Conservation (phyloP, 2,888 invertebrate species). For the Lutraria lutraria region DNA sequence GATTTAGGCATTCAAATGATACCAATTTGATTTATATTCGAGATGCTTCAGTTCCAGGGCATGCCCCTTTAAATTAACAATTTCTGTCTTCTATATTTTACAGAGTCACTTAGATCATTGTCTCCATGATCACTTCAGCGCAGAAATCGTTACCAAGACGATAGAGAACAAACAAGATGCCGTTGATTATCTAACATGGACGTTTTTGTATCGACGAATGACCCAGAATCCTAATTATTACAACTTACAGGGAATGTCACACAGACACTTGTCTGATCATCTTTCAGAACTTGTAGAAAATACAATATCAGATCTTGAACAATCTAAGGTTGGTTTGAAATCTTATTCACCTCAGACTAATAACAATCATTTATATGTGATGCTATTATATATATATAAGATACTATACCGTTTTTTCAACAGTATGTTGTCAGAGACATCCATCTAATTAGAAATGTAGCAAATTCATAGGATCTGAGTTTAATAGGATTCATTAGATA, state of each 20-base stretch:
- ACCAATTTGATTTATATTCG: no score
- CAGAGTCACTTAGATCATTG: constrained; percentile 98
- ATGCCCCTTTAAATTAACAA: no score
- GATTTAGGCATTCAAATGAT: no score
- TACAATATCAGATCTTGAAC: constrained; percentile 96
- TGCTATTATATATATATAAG: no score
- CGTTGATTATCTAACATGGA: constrained; percentile 99
- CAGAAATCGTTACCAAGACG: constrained; percentile 99
- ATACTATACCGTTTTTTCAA: no score
- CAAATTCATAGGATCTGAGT: no score
- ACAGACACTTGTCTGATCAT: constrained; percentile 98
- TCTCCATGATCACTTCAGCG: constrained; percentile 99
- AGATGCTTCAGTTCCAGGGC: no score
- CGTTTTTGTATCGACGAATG: constrained; percentile 97
- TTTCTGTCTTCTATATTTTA: constrained; percentile 30
- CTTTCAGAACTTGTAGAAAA: constrained; percentile 98
- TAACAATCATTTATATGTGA: no score
- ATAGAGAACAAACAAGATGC: constrained; percentile 99
- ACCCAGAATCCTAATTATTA: constrained; percentile 99
- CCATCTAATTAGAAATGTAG: no score
- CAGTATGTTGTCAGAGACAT: no score
- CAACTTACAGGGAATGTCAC: constrained; percentile 95
- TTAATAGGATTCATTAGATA: no score
- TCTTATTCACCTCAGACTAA: no score
- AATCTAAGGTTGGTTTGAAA: constrained; percentile 90